A percentile compares a stretch with the other conserved stretches of the same genome.
phyloP scores from a whole-genome alignment of 2,888 invertebrate species.

The Acrobasis consociella region DNA sequence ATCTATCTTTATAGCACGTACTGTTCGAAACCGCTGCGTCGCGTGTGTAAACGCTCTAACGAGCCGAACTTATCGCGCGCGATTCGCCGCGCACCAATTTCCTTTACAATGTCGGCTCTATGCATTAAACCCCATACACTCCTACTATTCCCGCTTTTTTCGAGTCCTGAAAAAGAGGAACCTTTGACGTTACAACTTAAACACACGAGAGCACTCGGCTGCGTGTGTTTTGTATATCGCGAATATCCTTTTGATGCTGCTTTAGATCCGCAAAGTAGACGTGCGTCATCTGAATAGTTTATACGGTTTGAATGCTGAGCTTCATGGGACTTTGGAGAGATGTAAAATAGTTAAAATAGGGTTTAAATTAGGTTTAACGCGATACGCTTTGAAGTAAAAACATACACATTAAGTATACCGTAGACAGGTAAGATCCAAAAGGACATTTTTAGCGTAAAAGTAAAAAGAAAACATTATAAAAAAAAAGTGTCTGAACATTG shows the following conservation, averaged over 20 bases:
- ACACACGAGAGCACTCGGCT: constrained; percentile 55
- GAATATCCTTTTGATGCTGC: constrained; percentile 43
- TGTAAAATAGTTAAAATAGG: neutral
- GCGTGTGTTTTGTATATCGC: constrained; percentile 54
- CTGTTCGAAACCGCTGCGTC: no score
- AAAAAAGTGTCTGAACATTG: no score
- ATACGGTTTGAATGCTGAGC: neutral
- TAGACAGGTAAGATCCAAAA: no score
- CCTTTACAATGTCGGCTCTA: neutral
- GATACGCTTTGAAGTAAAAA: no score
- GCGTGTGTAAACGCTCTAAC: no score
- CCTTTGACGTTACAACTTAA: constrained; percentile 70
- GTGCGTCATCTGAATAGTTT: constrained; percentile 8
- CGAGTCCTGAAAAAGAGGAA: constrained; percentile 74
- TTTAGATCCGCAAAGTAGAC: constrained; percentile 29
- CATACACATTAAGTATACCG: no score
- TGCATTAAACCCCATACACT: neutral
- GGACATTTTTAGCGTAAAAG: no score
- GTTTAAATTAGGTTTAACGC: neutral
- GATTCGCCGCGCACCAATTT: neutral
- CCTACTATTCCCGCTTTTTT: constrained; percentile 38
- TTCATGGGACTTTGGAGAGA: neutral
- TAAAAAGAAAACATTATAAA: no score
- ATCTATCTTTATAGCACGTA: no score
- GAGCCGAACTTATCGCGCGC: no score